Evolutionary conservation across 2,888 invertebrate genomes (phyloP).

Genomic region (Torymus aiolomorphi): DNA sequence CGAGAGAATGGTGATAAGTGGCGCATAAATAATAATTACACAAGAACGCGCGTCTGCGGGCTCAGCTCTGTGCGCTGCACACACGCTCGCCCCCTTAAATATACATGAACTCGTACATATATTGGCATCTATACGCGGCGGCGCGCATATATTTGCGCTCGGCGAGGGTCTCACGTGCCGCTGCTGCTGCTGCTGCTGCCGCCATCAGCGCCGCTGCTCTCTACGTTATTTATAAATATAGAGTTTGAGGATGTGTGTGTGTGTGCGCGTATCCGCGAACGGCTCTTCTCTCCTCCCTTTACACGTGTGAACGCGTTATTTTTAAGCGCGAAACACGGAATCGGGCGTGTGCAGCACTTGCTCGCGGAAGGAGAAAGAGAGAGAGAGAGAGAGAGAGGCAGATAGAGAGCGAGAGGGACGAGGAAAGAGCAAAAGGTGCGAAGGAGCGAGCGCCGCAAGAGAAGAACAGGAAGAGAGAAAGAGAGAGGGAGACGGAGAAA

Average conservation of each 20-base stretch:
- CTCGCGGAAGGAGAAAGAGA: not conserved
- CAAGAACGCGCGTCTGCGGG: slow-evolving; percentile 31
- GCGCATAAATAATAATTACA: slow-evolving; percentile 69
- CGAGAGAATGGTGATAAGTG: slow-evolving; percentile 62
- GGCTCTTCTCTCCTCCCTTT: not conserved
- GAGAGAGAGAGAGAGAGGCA: not conserved
- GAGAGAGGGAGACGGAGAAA: not conserved
- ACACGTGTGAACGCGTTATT: slow-evolving; percentile 38
- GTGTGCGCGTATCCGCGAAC: not conserved
- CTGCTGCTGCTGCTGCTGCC: not conserved
- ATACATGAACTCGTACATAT: slow-evolving; percentile 43
- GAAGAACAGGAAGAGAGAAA: no score
- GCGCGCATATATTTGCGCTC: slow-evolving; percentile 16
- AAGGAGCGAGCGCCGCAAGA: not conserved
- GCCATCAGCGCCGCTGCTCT: not conserved
- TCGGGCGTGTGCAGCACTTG: slow-evolving; percentile 18
- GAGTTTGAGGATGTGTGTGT: not conserved
- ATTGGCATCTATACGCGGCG: slow-evolving; percentile 30
- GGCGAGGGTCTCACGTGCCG: slow-evolving; percentile 35
- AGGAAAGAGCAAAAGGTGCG: slow-evolving; percentile 14
- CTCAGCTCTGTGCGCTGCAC: slow-evolving; percentile 3
- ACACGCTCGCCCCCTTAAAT: slow-evolving; percentile 16
- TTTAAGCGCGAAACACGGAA: slow-evolving; percentile 42
- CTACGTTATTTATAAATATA: slow-evolving; percentile 17
- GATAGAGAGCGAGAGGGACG: slow-evolving; percentile 3